Evolutionary conservation across 2,888 invertebrate genomes (phyloP).

Genomic region (Halocaridina rubra): DNA sequence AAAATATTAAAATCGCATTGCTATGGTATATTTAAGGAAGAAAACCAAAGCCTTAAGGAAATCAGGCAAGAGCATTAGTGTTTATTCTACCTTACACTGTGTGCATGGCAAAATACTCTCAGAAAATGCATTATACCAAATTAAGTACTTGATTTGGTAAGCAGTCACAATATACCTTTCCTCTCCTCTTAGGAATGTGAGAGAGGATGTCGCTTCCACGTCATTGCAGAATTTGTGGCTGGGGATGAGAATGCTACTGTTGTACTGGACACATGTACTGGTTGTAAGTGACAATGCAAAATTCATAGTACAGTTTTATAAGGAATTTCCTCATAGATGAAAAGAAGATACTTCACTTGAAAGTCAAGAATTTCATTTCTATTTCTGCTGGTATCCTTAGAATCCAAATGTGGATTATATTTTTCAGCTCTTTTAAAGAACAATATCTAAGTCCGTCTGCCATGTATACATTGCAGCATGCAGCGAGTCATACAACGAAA

Average conservation of each 20-base stretch:
- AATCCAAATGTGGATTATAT: neutral
- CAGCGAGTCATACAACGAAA: slow-evolving; percentile 41
- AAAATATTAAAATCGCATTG: neutral
- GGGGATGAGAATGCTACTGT: slow-evolving; percentile 2
- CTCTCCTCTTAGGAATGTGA: neutral
- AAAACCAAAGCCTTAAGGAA: neutral
- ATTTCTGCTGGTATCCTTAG: neutral
- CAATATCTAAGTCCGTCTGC: neutral
- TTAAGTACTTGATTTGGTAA: neutral
- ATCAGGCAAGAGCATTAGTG: neutral
- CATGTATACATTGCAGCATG: slow-evolving; percentile 6
- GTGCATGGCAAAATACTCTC: neutral
- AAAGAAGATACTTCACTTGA: neutral
- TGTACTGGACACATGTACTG: slow-evolving; percentile 3
- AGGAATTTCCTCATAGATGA: neutral
- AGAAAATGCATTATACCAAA: neutral
- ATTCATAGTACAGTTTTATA: neutral
- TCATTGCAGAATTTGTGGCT: slow-evolving; percentile 29
- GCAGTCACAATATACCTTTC: neutral
- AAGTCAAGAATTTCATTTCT: neutral
- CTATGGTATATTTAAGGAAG: too few relatives aligned
- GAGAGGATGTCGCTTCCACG: slow-evolving; percentile 51
- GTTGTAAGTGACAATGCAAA: neutral
- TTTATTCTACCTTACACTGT: neutral
- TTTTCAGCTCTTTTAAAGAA: neutral